Evolutionary conservation across 2,888 invertebrate genomes (phyloP).

Genomic region (Heliconius erato): DNA sequence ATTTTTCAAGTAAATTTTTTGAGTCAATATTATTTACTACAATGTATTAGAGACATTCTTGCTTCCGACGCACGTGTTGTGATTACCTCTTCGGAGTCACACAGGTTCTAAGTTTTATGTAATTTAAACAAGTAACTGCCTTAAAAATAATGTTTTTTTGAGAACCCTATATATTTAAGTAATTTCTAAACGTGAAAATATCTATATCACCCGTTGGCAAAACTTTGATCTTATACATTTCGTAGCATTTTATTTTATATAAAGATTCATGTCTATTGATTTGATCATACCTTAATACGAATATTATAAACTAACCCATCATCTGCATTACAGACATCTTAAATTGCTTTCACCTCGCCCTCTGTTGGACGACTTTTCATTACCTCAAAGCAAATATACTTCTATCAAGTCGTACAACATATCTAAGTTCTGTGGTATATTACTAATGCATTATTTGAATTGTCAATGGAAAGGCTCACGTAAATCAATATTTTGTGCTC

Average conservation of each 20-base stretch:
- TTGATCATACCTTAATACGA: not conserved
- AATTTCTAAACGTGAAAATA: no score
- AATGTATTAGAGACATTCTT: constrained; percentile 89
- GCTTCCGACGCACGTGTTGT: constrained; percentile 90
- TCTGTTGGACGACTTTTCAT: constrained; percentile 87
- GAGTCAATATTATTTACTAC: constrained; percentile 91
- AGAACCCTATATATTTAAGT: not conserved
- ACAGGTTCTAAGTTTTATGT: constrained; percentile 85
- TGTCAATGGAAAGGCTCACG: constrained; percentile 88
- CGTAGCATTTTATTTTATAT: not conserved
- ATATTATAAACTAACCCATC: not conserved
- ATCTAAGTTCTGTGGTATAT: constrained; percentile 94
- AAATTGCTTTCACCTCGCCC: constrained; percentile 68
- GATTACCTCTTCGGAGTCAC: constrained; percentile 94
- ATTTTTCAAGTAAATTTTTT: constrained; percentile 95
- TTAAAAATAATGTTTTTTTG: not conserved
- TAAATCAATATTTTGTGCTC: constrained; percentile 91
- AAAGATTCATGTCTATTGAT: not conserved
- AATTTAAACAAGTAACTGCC: not conserved
- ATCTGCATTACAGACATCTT: constrained; percentile 63
- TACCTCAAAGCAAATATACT: constrained; percentile 89
- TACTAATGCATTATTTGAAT: constrained; percentile 87
- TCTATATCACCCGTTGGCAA: no score
- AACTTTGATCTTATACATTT: no score
- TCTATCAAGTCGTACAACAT: constrained; percentile 95